Evolutionary conservation across 2,113 vertebrate genomes (phyloP).

Genomic region (Gymnorhina tibicen): DNA sequence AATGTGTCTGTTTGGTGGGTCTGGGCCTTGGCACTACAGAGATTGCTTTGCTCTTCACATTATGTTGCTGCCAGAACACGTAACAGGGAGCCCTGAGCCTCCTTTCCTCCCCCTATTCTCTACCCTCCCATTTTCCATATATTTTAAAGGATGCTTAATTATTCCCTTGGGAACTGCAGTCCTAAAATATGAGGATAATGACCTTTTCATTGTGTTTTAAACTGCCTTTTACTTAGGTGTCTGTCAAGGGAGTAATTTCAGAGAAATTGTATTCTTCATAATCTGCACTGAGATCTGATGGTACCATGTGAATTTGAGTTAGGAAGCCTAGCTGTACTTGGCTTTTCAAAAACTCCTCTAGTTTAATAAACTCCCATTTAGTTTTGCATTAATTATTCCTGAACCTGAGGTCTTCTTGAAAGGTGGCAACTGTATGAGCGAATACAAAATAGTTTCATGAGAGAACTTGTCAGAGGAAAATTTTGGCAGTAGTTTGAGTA

Average conservation of each 20-base stretch:
- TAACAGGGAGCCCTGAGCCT: neutral
- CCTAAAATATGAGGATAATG: neutral
- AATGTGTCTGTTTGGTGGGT: neutral
- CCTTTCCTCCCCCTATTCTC: neutral
- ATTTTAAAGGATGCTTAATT: neutral
- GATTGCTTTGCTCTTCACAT: neutral
- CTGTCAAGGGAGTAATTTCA: neutral
- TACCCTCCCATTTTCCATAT: neutral
- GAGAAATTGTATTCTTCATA: neutral
- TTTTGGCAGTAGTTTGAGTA: conserved; percentile 12
- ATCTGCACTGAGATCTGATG: neutral
- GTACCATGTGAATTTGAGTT: neutral
- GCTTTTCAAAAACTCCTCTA: neutral
- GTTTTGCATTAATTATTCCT: neutral
- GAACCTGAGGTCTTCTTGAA: neutral
- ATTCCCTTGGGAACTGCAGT: neutral
- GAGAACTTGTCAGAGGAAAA: neutral
- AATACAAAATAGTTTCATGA: neutral
- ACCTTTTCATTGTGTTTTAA: neutral
- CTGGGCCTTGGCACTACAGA: neutral
- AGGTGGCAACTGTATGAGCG: neutral
- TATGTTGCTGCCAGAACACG: neutral
- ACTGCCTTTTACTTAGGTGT: neutral
- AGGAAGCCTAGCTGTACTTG: neutral
- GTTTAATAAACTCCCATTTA: neutral